These are phyloP conservation scores for human (Homo sapiens) DNA, from an alignment of 2,113 vertebrate species.

Conservation along the genomic window DNA sequence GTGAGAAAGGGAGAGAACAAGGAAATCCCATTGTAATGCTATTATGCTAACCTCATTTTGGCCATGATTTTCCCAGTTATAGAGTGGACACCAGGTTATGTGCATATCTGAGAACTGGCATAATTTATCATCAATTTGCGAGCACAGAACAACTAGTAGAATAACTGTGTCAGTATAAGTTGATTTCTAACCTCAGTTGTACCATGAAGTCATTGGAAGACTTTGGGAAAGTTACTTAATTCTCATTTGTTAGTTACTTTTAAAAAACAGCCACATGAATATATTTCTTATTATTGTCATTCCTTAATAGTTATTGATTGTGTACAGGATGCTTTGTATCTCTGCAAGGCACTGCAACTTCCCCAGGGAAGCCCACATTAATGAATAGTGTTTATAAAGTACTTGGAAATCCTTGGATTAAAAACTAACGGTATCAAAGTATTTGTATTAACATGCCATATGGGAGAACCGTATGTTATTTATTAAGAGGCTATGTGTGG, in stretches of 20 bases:
- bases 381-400: slow-evolving; percentile 59
- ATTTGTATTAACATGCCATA: slow-evolving; percentile 57
- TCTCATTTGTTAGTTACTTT: background rate
- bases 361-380: slow-evolving; percentile 8
- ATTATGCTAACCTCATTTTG: slow-evolving; percentile 2
- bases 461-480: slow-evolving; percentile 59
- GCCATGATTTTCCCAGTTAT: background rate
- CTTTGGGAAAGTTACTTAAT: background rate
- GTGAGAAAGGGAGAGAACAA: background rate
- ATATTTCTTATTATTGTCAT: slow-evolving; percentile 49
- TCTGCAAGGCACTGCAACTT: background rate
- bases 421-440: slow-evolving; percentile 41
- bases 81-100: background rate
- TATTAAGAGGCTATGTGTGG: slow-evolving; percentile 51
- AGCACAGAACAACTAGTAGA: background rate
- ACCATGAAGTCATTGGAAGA: background rate
- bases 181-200: background rate
- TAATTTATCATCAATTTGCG: background rate
- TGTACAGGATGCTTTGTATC: background rate
- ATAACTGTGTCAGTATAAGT: background rate
- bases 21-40: background rate
- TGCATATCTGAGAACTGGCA: background rate
- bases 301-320: slow-evolving; percentile 54
- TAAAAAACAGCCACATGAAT: slow-evolving; percentile 12
- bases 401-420: slow-evolving; percentile 67